Percentiles rank a stretch among this genome's conserved stretches.
Conservation (phyloP, 2,113 vertebrate species). For the Boulengerochromis microlepis region DNA sequence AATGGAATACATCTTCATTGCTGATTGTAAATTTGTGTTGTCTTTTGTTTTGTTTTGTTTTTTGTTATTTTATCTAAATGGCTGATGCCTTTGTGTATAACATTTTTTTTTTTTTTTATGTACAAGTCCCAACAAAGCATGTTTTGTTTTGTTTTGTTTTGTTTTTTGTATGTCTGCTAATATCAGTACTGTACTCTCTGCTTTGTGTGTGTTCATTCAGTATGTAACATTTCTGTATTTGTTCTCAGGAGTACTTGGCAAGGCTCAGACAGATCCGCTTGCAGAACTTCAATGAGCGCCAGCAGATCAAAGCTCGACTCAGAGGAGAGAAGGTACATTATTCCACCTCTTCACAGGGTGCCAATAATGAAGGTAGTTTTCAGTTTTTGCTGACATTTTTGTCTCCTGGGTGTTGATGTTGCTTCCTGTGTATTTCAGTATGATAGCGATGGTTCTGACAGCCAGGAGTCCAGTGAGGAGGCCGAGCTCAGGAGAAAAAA, state of each 20-base stretch:
- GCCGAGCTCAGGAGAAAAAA: conserved; percentile 82
- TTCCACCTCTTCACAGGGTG: background rate
- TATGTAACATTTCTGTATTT: conserved; percentile 5
- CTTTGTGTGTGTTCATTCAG: background rate
- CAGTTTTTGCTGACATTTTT: background rate
- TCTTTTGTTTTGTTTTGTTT: background rate
- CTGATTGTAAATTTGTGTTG: background rate
- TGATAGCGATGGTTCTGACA: conserved; percentile 75
- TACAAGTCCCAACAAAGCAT: background rate
- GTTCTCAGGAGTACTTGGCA: conserved; percentile 85
- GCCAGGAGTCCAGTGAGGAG: conserved; percentile 83
- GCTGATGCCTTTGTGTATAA: background rate
- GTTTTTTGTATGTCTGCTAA: background rate
- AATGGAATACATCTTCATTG: background rate
- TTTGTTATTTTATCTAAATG: background rate
- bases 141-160: background rate
- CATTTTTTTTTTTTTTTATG: background rate
- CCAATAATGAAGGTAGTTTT: background rate
- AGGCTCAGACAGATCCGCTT: conserved; percentile 90
- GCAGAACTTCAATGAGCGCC: conserved; percentile 97
- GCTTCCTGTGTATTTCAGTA: conserved; percentile 45
- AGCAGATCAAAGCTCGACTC: conserved; percentile 92
- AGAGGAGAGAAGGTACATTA: conserved; percentile 85
- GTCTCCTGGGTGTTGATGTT: background rate
- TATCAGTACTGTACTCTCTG: background rate